Evolutionary conservation across 2,797 vertebrate species (phyloP).

Genomic region (Ctenosaura bakeri): DNA sequence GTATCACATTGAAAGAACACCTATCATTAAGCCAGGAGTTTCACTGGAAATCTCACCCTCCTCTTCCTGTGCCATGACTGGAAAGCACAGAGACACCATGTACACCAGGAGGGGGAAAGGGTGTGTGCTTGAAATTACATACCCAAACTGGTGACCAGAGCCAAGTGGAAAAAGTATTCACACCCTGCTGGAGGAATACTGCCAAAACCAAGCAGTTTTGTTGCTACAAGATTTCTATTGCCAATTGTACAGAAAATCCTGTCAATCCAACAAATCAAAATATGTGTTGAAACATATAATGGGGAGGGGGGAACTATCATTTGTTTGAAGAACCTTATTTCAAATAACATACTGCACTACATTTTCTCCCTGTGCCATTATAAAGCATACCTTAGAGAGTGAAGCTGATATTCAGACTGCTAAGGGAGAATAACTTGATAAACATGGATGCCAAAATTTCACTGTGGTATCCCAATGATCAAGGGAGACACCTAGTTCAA

Average conservation of each 20-base stretch:
- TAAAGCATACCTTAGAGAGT: background rate
- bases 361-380: background rate
- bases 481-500: background rate
- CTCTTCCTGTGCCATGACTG: conserved; percentile 41
- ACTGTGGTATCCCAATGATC: background rate
- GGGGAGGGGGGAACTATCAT: background rate
- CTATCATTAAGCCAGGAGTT: conserved; percentile 14
- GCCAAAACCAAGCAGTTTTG: conserved; percentile 23
- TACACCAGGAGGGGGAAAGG: conserved; percentile 51
- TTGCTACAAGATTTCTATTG: background rate
- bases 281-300: background rate
- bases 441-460: background rate
- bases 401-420: background rate
- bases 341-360: background rate
- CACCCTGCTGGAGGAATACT: conserved; percentile 6
- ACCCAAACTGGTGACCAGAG: conserved; percentile 35
- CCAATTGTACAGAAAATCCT: background rate
- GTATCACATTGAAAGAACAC: background rate
- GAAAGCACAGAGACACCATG: conserved; percentile 58
- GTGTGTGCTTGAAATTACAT: conserved; percentile 31
- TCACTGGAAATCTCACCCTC: conserved; percentile 30
- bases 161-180: conserved; percentile 35
- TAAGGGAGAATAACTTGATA: background rate
- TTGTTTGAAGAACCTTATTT: background rate
- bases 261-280: background rate